Evolutionary conservation across 2,888 invertebrate species (phyloP).

Genomic region (Silvanus unidentatus): DNA sequence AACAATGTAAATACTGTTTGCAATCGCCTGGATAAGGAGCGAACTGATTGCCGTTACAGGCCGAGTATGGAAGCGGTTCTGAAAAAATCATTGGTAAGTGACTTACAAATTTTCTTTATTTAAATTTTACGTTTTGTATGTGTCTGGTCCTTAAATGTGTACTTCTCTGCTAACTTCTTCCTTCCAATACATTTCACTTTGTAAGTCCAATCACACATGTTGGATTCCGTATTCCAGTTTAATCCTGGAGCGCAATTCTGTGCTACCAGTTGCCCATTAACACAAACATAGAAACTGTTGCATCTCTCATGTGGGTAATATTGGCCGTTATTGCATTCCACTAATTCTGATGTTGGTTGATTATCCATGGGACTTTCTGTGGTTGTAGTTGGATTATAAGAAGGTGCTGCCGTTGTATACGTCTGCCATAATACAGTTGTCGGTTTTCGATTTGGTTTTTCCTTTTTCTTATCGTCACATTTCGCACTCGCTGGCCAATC

Average conservation of each 20-base stretch:
- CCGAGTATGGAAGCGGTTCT: constrained; percentile 45
- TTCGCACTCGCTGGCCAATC: constrained; percentile 76
- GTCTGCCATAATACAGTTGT: constrained; percentile 15
- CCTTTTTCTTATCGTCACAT: constrained; percentile 49
- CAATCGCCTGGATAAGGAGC: constrained; percentile 65
- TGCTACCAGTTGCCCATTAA: constrained; percentile 62
- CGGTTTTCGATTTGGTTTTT: constrained; percentile 32
- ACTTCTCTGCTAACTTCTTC: constrained; percentile 27
- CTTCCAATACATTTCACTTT: constrained; percentile 54
- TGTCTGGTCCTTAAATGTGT: constrained; percentile 16
- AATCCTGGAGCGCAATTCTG: constrained; percentile 72
- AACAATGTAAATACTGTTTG: constrained; percentile 66
- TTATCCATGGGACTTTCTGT: constrained; percentile 34
- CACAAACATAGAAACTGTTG: constrained; percentile 70
- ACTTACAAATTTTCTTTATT: too few relatives aligned
- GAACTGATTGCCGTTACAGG: constrained; percentile 60
- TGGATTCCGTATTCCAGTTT: constrained; percentile 61
- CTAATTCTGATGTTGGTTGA: constrained; percentile 30
- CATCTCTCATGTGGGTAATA: constrained; percentile 72
- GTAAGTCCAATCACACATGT: constrained; percentile 71
- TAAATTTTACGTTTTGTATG: constrained; percentile 15
- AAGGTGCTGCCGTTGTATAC: constrained; percentile 15
- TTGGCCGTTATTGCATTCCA: constrained; percentile 61
- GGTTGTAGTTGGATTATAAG: constrained; percentile 35
- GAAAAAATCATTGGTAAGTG: constrained; percentile 7